Conservation (phyloP, 1,140 invertebrate species). For the Apocrypta bakeri region DNA sequence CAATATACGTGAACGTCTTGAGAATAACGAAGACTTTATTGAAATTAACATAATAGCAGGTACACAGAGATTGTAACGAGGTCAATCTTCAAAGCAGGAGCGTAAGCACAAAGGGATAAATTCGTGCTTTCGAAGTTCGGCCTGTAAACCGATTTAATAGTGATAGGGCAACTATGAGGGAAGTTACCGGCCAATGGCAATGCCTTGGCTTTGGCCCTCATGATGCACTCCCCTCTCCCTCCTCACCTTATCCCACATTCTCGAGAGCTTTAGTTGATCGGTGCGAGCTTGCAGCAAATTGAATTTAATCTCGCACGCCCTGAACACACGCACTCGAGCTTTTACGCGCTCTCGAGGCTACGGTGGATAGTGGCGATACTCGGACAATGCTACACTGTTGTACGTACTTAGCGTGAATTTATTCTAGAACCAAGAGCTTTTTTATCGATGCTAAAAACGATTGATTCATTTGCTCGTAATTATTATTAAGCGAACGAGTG, state of each 20-base stretch:
- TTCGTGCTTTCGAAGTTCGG: not conserved
- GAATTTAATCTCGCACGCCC: conserved; percentile 64
- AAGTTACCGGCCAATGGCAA: conserved; percentile 51
- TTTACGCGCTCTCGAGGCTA: not conserved
- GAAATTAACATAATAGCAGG: not conserved
- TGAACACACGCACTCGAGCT: conserved; percentile 20
- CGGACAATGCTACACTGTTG: too few species aligned
- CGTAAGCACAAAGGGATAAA: conserved; percentile 8
- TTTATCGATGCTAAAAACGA: too few species aligned
- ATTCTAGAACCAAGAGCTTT: too few species aligned
- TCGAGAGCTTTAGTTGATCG: conserved; percentile 55
- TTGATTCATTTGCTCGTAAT: too few species aligned
- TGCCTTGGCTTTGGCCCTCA: conserved; percentile 45
- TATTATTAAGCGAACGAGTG: too few species aligned
- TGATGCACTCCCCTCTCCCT: conserved; percentile 47
- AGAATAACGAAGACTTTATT: not conserved
- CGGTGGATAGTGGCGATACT: too few species aligned
- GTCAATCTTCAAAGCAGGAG: conserved; percentile 2
- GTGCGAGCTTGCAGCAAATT: conserved; percentile 58
- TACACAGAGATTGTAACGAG: not conserved
- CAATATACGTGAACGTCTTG: too few species aligned
- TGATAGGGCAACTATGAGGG: conserved; percentile 62
- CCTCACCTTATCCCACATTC: conserved; percentile 30
- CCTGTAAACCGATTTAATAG: conserved; percentile 57
- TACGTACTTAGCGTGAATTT: too few species aligned